Evolutionary conservation across 2,888 invertebrate species (phyloP), one percentile per base, ranked within the genome.

Genomic region (Sycophila texana): DNA sequence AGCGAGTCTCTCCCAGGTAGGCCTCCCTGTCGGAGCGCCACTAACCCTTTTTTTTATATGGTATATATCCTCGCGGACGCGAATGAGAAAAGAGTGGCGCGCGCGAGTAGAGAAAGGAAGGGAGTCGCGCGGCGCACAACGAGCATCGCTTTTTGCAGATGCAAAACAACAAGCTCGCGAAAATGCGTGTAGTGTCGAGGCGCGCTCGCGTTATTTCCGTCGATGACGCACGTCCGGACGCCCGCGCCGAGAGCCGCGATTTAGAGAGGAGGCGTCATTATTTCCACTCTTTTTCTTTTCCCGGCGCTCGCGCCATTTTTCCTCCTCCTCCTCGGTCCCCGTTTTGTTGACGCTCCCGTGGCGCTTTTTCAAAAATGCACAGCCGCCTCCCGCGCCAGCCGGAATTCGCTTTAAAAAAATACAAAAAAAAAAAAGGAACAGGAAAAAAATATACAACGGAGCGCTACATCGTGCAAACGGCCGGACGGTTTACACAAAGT

Each of bases 161-260:
- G 30, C n/a, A 55, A 68, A 51, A 68, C 55, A 55, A 51, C 53
- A n/a, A 68, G 26, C 14, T 61, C 53, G 68, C 13, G 71, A 57
- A 60, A 57, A 61, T 39, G 61, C 61, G 39, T 61, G 61, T 26
- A n/a, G n/a, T 16, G 58, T 18, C 12, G 57, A 57, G 74, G 39
- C 66, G 57, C 39, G 51, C 16, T 7, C 53, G 71, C 79, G 63
- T 58, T 60, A 66, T 55, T 75, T 58, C 61, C 71, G 70, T n/a
- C 71, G 71, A 75, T 74, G 65, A 60, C 74, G 71, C 71, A 66
- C 70, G 53, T 71, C 71, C 79, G 79, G 77, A 73, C 39, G n/a
- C 51, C 73, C 18, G 57, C 30, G 47, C 49, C 57, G 61, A 57
- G 58, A 73, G 67, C 78, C 26, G 49, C 74, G 80, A 72, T 66